Evolutionary conservation across 2,113 vertebrate species (phyloP).

Genomic region (Circaetus cinerascens): DNA sequence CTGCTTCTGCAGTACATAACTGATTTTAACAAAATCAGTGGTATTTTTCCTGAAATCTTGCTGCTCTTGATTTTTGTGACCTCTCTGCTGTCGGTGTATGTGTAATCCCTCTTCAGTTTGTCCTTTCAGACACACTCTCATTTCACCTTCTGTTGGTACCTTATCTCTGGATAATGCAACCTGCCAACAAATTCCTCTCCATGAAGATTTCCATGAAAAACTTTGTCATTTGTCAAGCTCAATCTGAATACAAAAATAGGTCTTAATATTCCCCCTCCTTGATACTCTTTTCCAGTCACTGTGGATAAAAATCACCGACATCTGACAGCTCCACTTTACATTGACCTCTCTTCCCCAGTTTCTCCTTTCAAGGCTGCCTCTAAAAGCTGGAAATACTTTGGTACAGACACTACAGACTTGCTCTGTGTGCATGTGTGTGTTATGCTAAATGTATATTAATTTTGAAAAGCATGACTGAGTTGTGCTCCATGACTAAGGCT

Average conservation of each 20-base stretch:
- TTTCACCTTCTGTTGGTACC: background rate
- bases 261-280: background rate
- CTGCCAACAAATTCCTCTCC: background rate
- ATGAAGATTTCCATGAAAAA: background rate
- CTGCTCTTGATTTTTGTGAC: background rate
- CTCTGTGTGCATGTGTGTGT: background rate
- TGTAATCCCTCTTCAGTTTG: background rate
- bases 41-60: background rate
- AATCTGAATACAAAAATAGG: background rate
- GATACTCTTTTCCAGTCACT: background rate
- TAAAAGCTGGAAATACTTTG: background rate
- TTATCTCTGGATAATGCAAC: background rate
- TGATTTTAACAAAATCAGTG: background rate
- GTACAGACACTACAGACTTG: background rate
- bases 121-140: background rate
- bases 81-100: accelerated
- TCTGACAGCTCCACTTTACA: background rate
- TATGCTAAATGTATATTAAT: background rate
- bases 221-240: conserved; percentile 2
- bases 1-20: background rate
- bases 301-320: background rate
- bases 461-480: background rate
- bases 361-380: background rate
- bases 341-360: background rate
- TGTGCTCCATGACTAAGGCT: background rate